These are phyloP conservation scores for Chymomyza fuscimana DNA, from an alignment of 2,888 invertebrate species.

Conservation along the genomic window DNA sequence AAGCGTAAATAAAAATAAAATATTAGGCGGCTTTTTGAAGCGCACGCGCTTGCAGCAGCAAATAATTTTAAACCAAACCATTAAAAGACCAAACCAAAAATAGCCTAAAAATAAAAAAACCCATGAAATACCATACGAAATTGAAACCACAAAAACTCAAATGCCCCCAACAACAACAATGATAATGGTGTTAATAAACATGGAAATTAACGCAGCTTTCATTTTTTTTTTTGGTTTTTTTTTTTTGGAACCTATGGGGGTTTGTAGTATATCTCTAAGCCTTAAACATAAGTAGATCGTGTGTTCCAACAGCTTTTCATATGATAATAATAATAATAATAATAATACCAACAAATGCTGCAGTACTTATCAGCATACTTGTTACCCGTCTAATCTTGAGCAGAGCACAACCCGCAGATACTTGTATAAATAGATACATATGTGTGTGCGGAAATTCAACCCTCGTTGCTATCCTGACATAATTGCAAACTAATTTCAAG, in stretches of 20 bases:
- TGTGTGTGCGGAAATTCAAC: not conserved
- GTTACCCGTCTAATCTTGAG: not conserved
- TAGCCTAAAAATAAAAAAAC: not conserved
- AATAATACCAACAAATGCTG: too few relatives aligned
- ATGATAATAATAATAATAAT: too few relatives aligned
- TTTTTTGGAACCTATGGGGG: not conserved
- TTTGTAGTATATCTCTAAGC: not conserved
- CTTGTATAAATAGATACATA: not conserved
- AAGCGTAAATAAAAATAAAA: conserved; percentile 20
- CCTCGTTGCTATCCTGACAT: not conserved
- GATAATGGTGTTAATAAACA: conserved; percentile 41
- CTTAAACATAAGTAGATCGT: too few relatives aligned
- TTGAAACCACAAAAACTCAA: conserved; percentile 40
- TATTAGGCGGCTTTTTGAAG: conserved; percentile 46
- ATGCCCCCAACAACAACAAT: conserved; percentile 17
- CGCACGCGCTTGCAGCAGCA: conserved; percentile 31
- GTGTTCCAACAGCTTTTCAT: too few relatives aligned
- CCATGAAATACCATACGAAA: conserved; percentile 32
- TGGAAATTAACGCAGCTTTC: conserved; percentile 19
- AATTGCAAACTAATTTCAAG: conserved; percentile 5
- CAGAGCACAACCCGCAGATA: not conserved
- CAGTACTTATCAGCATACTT: too few relatives aligned
- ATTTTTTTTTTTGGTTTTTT: not conserved
- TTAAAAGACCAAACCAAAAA: too few relatives aligned
- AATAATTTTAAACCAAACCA: conserved; percentile 17